A percentile compares a stretch with the other conserved stretches of the same genome.
These are phyloP conservation scores for Strigamia transsilvanica DNA, from an alignment of 2,888 invertebrate genomes.

Conservation along the genomic window DNA sequence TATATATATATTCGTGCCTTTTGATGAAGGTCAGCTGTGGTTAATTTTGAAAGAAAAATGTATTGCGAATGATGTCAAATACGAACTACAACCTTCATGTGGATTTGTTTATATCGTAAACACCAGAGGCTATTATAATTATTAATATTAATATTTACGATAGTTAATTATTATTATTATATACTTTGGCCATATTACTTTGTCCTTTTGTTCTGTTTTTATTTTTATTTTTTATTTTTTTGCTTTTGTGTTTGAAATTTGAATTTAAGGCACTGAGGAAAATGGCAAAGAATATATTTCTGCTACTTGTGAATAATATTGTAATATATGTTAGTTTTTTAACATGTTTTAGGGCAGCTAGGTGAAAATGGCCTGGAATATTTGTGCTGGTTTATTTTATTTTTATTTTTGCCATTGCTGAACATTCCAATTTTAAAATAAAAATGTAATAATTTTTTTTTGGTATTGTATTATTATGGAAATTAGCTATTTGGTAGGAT, in stretches of 20 bases:
- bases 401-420: not conserved
- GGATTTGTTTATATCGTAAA: constrained; percentile 37
- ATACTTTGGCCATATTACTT: not conserved
- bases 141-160: constrained; percentile 12
- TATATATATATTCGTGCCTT: constrained; percentile 33
- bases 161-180: constrained; percentile 1
- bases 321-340: constrained; percentile 15
- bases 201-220: not conserved
- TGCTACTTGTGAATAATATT: constrained; percentile 12
- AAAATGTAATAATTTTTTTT: not conserved
- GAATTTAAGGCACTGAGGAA: constrained; percentile 42
- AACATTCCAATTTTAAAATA: constrained; percentile 6
- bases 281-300: not conserved
- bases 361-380: not conserved
- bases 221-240: not conserved
- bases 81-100: not conserved
- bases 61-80: constrained; percentile 22
- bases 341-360: constrained; percentile 26
- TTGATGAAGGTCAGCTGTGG: not conserved
- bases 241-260: not conserved
- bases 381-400: constrained; percentile 12
- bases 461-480: not conserved
- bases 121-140: constrained; percentile 44
- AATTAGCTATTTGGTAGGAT: constrained; percentile 1
- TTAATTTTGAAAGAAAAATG: constrained; percentile 14